Base-by-base conservation (phyloP, 2,113 vertebrate species). In the Toxotes jaculatrix region DNA sequence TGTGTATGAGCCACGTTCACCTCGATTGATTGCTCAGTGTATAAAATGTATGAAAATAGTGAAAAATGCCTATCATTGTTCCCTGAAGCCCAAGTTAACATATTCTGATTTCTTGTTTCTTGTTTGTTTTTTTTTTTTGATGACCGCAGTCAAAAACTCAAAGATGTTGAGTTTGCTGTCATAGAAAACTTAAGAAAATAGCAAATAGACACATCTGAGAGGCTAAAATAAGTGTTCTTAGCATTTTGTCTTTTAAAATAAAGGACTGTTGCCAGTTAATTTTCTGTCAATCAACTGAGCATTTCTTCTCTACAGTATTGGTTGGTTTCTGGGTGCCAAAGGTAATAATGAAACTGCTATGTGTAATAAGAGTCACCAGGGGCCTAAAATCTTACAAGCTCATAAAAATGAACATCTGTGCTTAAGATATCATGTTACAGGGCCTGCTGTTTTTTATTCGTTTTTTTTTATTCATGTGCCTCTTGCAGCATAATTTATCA, bases 1-100 rank as follows among this genome's bases (percentile, higher is more conserved):
- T 62, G 61, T 64, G 5, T 69, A 40, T 72, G 74, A 68, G 51
- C 19, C 16, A 31, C 32, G 62, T 78, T 74, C 38, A 23, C 11
- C 27, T 7, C 5, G 13, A 2, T 74, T 53, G 5, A 3, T 56
- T 19, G 12, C 4, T 10, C 3, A 14, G 42, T 13, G 10, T n/a
- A 2, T 40, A 49, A 17, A 11, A 11, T 32, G 16, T 72, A 6
- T 34, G 31, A 11, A 38, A 19, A 51, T 12, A 61, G 31, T 11
- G 7, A 59, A 21, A 72, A 21, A 9, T 3, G 9, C 16, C 43
- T 43, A 7, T 40, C 38, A 40, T 40, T 40, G 9, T 40, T 40
- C 38, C 38, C 38, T 40, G 4, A 57, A 27, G 55, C n/a, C 55
- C 27, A 31, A 32, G 56, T 59, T 14, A 16, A 7, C 56, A 31